Base-by-base conservation (phyloP, 23 tunicate species). In the Aplidium turbinatum region DNA sequence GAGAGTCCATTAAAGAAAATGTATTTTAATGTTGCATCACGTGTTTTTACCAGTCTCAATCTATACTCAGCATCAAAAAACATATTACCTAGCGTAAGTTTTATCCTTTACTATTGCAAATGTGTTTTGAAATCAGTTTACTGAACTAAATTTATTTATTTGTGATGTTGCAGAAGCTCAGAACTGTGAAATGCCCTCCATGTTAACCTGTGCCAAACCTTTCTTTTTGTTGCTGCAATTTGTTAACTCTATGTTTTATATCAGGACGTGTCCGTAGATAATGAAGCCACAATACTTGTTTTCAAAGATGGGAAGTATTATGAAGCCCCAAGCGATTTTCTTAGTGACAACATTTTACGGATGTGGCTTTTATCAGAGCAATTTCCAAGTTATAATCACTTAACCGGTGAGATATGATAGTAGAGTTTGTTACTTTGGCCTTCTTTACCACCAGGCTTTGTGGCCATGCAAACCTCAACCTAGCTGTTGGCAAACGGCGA, bases 281-380 rank as follows among this genome's bases (percentile, higher is more conserved):
- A 5, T 4, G 39, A 27, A 4, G 84, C 83, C 25, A 75, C 91
- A 6, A 63, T 91, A 11, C 54, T 91, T 1, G 97, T 91, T 19
- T 84, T 84, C 29, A 91, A 91, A 84, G 97, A 91, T 60, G 78
- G 47, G 13, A 79, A 64, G 0, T 68, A 65, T 61, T 84, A 72
- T 55, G 82, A 79, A 50, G 75, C 84, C 57, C 86, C 86, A 32
- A 36, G 53, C 21, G 5, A 62, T 31, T 29, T 31, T 0, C 57
- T 33, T 23, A 38, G 54, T 7, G 39, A 45, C 3, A 56, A 35
- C 7, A 28, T 71, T 1, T 25, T 91, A 0, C 31, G 21, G 0
- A 39, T 47, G 30, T 91, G 97, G 97, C 61, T 91, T 0, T 26
- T 47, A 27, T 31, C 74, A 4, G 97, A 91, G 46, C 87, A 77